Conservation (phyloP, 2,113 vertebrate species). For the Larimichthys crocea region DNA sequence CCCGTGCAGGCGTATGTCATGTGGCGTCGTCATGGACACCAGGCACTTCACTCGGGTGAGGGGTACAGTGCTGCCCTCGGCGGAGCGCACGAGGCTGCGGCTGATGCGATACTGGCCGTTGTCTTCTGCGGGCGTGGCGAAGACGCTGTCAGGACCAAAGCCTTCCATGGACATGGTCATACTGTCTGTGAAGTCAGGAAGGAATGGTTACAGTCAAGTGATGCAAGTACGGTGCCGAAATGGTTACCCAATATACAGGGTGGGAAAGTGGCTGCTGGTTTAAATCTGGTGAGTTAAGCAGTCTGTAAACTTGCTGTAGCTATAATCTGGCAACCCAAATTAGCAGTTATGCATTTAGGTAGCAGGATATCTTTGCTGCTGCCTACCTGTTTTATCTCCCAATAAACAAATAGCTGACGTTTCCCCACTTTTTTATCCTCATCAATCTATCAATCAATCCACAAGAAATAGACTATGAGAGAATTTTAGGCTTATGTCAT, state of each 20-base stretch:
- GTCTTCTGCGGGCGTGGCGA: slow-evolving; percentile 90
- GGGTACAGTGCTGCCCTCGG: slow-evolving; percentile 97
- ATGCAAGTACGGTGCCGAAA: background rate
- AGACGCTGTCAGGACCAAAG: slow-evolving; percentile 95
- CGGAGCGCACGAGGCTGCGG: slow-evolving; percentile 94
- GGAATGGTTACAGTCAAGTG: background rate
- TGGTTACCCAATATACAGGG: background rate
- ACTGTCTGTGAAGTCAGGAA: slow-evolving; percentile 81
- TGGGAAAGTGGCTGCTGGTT: background rate
- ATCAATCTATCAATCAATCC: no score
- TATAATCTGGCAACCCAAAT: background rate
- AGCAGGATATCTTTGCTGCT: no score
- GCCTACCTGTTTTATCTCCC: background rate
- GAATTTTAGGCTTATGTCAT: background rate
- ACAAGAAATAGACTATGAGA: background rate
- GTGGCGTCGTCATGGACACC: slow-evolving; percentile 99
- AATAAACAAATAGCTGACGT: background rate
- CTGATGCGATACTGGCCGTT: slow-evolving; percentile 95
- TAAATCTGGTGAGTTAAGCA: background rate
- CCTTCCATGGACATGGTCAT: slow-evolving; percentile 94
- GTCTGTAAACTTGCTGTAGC: background rate
- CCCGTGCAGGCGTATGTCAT: slow-evolving; percentile 97
- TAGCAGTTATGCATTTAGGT: no score
- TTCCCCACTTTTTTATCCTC: no score
- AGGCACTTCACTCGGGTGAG: slow-evolving; percentile 98